Evolutionary conservation across 2,113 vertebrate species (phyloP).

Genomic region (Porphyrio hochstetteri): DNA sequence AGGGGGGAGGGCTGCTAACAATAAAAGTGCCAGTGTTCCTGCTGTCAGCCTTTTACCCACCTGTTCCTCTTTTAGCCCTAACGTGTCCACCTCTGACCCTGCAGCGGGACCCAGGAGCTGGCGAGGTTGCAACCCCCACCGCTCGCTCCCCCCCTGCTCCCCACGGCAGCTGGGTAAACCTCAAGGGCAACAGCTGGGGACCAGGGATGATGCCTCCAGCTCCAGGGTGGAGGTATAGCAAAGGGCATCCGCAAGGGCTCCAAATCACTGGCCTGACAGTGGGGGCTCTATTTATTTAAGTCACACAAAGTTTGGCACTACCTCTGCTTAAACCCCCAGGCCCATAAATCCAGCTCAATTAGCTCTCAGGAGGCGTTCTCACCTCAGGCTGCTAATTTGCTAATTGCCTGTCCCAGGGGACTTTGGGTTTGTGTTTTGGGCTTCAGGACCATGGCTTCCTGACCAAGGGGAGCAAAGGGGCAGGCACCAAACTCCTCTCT

Average conservation of each 20-base stretch:
- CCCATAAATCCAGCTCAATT: not conserved
- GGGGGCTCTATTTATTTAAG: not conserved
- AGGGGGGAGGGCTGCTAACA: not conserved
- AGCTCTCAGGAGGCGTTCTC: rapidly evolving
- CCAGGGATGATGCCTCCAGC: not conserved
- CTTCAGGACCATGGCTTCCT: not conserved
- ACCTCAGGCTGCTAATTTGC: not conserved
- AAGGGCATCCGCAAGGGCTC: not conserved
- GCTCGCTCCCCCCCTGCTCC: not conserved
- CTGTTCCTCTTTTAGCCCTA: conserved; percentile 64
- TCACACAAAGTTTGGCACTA: not conserved
- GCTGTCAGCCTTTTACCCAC: conserved; percentile 34
- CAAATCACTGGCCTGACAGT: not conserved
- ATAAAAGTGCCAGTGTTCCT: conserved; percentile 57
- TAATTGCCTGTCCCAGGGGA: not conserved
- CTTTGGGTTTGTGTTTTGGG: not conserved
- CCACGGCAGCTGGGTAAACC: conserved; percentile 75
- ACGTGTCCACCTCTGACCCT: conserved; percentile 62
- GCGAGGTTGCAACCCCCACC: not conserved
- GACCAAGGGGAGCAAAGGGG: no score
- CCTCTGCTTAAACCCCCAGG: not conserved
- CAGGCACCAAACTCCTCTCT: no score
- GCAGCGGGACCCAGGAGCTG: not conserved
- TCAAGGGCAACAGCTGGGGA: conserved; percentile 71
- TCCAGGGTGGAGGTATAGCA: not conserved